A percentile compares a stretch with the other conserved stretches of the same genome.
Conservation (phyloP, 2,888 invertebrate species). For the Lasioglossum lativentre region DNA sequence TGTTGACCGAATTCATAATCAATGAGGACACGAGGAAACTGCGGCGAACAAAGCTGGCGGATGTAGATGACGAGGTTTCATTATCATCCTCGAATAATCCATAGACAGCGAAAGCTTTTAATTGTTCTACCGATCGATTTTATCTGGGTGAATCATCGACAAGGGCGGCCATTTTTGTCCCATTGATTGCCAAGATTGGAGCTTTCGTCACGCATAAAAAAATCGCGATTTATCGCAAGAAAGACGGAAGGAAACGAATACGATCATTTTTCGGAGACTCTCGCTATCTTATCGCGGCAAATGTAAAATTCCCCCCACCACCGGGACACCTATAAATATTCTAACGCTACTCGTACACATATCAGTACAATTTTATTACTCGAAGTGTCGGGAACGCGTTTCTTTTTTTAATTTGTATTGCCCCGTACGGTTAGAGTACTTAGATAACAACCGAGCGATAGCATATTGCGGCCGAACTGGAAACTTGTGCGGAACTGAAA, state of each 20-base stretch:
- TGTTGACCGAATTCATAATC: background rate
- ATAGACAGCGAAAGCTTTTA: background rate
- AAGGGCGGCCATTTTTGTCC: slow-evolving; percentile 4
- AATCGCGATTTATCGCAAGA: background rate
- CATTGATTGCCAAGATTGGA: background rate
- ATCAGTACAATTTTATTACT: background rate
- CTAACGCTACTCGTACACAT: background rate
- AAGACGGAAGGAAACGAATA: background rate
- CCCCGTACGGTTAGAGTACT: background rate
- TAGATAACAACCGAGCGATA: background rate
- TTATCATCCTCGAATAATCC: slow-evolving; percentile 1
- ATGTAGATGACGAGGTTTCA: background rate
- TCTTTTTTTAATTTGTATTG: background rate
- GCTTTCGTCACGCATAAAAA: background rate
- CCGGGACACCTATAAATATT: slow-evolving; percentile 35
- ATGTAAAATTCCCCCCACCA: background rate
- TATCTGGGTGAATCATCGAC: slow-evolving; percentile 35
- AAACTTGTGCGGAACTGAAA: background rate
- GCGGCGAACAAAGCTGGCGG: background rate
- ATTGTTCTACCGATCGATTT: background rate
- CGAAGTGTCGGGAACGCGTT: background rate
- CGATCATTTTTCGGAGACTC: background rate
- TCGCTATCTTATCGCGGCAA: slow-evolving; percentile 35
- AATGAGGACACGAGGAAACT: background rate
- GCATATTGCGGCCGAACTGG: background rate